These are phyloP conservation scores for Drosophila sordidapex DNA, from an alignment of 2,888 invertebrate species.

Conservation along the genomic window DNA sequence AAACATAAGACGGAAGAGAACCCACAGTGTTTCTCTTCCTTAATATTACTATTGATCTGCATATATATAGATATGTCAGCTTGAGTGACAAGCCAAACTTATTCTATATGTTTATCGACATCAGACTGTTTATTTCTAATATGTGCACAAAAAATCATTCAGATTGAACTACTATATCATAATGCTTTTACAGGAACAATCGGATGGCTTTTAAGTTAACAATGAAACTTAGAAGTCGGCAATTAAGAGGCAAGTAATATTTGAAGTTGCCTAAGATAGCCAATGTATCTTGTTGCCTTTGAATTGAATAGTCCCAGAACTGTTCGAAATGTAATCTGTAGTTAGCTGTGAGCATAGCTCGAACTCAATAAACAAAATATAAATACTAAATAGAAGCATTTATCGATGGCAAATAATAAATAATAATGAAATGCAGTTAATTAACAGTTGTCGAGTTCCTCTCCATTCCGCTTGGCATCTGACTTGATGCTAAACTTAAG, in stretches of 20 bases:
- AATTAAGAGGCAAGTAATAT: background rate
- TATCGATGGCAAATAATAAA: background rate
- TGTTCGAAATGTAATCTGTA: background rate
- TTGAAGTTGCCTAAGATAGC: no score
- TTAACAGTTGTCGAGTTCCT: background rate
- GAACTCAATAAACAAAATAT: background rate
- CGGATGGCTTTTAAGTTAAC: no score
- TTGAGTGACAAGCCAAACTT: background rate
- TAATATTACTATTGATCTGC: background rate
- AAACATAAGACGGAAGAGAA: background rate
- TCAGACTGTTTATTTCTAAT: no score
- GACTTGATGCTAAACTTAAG: background rate
- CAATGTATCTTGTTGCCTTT: background rate
- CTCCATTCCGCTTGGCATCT: background rate
- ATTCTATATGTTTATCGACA: background rate
- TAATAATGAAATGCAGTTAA: background rate
- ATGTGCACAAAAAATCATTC: background rate
- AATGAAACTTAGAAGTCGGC: background rate
- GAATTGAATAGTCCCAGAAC: background rate
- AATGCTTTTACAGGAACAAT: no score
- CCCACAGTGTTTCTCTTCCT: background rate
- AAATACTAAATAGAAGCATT: background rate
- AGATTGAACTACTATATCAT: no score
- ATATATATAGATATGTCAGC: background rate
- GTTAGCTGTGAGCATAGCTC: background rate